Percentiles rank a stretch among this genome's conserved stretches.
Evolutionary conservation across 2,113 vertebrate species (phyloP).

Genomic region (Nothocercus julius): DNA sequence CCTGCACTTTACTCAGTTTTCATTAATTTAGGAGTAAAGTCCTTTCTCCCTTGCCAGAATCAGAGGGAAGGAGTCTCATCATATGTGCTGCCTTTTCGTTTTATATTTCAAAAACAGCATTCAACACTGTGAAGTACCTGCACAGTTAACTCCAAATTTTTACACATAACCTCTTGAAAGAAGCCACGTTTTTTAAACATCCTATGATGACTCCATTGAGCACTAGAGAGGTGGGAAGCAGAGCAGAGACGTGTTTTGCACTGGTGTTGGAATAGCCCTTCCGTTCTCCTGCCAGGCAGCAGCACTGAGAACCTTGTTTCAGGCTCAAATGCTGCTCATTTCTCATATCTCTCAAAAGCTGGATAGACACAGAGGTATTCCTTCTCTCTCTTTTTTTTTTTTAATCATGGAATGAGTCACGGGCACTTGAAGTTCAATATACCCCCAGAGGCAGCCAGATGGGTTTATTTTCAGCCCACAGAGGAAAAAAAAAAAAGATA

Average conservation of each 20-base stretch:
- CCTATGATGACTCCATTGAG: not conserved
- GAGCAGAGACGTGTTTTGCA: not conserved
- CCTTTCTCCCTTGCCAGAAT: not conserved
- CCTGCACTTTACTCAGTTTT: not conserved
- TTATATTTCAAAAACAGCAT: not conserved
- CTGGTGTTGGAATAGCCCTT: not conserved
- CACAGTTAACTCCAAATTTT: not conserved
- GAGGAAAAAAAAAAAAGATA: not conserved
- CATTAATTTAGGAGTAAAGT: not conserved
- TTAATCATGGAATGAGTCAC: not conserved
- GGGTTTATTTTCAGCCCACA: constrained; percentile 44
- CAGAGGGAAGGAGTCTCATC: not conserved
- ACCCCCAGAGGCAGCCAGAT: constrained; percentile 17
- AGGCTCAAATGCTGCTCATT: not conserved
- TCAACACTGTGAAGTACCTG: not conserved
- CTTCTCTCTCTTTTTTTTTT: not conserved
- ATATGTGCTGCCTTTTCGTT: not conserved
- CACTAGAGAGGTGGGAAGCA: not conserved
- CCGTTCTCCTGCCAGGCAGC: not conserved
- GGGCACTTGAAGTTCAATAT: constrained; percentile 14
- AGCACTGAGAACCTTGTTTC: not conserved
- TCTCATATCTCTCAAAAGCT: not conserved
- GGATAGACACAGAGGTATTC: not conserved
- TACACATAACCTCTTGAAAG: not conserved
- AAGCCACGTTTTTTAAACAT: accelerated